A percentile compares a stretch with the other conserved stretches of the same genome.
Conservation (phyloP, 1,140 invertebrate species). For the Bombus ignitus region DNA sequence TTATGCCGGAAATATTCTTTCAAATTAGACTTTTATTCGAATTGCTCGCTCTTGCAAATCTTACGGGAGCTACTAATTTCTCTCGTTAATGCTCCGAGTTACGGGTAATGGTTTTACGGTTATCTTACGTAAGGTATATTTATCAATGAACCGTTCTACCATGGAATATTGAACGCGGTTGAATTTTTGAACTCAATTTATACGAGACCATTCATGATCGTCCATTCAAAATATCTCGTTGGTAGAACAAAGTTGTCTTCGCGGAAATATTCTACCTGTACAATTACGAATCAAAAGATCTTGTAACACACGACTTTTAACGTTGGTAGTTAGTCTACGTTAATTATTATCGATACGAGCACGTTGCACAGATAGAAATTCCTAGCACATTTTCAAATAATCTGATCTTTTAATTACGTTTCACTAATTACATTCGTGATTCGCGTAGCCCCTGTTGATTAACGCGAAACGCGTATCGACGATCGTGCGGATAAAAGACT, state of each 20-base stretch:
- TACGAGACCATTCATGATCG: no score
- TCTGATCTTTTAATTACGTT: constrained; percentile 22
- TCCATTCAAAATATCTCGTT: not conserved
- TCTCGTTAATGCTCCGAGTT: not conserved
- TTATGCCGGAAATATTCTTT: not conserved
- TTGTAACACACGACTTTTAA: not conserved
- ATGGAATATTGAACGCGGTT: not conserved
- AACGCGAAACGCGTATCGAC: constrained; percentile 19
- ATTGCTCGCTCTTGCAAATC: not conserved
- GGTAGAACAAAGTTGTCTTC: not conserved
- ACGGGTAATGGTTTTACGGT: not conserved
- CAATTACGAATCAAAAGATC: not conserved
- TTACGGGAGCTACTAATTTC: not conserved
- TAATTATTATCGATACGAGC: constrained; percentile 21
- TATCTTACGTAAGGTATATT: not conserved
- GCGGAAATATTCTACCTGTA: not conserved
- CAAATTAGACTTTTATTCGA: constrained; percentile 7
- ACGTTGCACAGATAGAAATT: not conserved
- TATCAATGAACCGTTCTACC: not conserved
- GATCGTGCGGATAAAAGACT: constrained; percentile 25
- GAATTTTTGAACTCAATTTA: not conserved
- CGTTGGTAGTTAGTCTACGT: not conserved
- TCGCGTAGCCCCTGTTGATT: constrained; percentile 34
- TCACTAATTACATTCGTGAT: constrained; percentile 32
- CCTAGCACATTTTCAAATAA: constrained; percentile 6